Evolutionary conservation across 2,797 vertebrate genomes (phyloP).

Genomic region (Sardinella longiceps): DNA sequence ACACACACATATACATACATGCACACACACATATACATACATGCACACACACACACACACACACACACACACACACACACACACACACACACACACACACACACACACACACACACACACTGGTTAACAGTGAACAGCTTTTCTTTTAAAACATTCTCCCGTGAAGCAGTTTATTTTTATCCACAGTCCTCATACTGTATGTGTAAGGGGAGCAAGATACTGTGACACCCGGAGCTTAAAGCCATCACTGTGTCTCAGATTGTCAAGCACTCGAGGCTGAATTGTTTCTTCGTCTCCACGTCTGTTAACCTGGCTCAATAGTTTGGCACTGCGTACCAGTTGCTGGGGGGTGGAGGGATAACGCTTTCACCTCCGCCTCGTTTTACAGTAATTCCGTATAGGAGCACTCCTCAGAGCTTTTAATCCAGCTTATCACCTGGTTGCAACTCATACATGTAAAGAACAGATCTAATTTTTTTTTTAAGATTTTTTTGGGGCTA

Average conservation of each 20-base stretch:
- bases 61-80: constrained; percentile 25
- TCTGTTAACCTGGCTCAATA: background rate
- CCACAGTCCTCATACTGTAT: background rate
- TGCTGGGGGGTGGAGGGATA: no score
- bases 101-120: background rate
- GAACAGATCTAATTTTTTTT: no score
- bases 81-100: constrained; percentile 32
- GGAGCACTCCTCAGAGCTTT: no score
- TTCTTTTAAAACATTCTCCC: background rate
- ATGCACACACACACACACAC: background rate
- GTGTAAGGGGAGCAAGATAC: background rate
- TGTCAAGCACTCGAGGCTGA: background rate
- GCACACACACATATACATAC: constrained; percentile 35
- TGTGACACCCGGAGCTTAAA: background rate
- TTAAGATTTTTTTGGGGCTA: no score
- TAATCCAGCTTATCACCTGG: no score
- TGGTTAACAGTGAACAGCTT: background rate
- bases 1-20: background rate
- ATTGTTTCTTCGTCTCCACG: no score
- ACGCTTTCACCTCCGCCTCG: no score
- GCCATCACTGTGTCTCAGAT: background rate
- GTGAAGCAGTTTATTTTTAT: background rate
- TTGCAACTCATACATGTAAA: no score
- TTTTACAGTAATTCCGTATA: no score
- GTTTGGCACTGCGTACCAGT: no score